Base-by-base conservation (phyloP, 1,140 invertebrate species). In the Sarcophaga peregrina region DNA sequence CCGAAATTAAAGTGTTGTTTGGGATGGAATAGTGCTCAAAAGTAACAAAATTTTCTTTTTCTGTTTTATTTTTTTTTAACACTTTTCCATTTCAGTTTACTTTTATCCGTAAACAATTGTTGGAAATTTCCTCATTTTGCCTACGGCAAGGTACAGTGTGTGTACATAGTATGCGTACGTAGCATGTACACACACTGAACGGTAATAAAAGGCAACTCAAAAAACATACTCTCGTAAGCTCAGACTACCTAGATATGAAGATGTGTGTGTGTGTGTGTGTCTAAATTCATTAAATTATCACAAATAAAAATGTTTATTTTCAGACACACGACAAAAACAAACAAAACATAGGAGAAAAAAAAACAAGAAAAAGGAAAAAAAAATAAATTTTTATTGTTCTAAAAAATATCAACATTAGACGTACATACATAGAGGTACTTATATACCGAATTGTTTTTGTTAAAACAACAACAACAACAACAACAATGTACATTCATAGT, bases 241-340 rank as follows among this genome's bases (percentile, higher is more conserved):
- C 6, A 17, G 9, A n/a, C n/a, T 17, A n/a, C 20, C 7, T 68
- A n/a, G 7, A 68, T 68, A 20, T 9, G 50, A 68, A 3, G 10
- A n/a, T 68, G 62, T 68, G 17, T 1, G 62, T 20, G 3, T 25
- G 62, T 20, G 6, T 20, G 10, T 68, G 10, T 7, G 17, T 68
- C 17, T 68, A 68, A 68, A 17, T 68, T 68, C 62, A 68, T 68
- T 68, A 68, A 68, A 68, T 68, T 68, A 68, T 20, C n/a, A n/a
- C n/a, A 68, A 68, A 68, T 68, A 68, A 17, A 68, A 68, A n/a
- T 37, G 17, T 68, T 68, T 68, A 6, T 20, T 68, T 68, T 17
- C 62, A 68, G 62, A 68, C 62, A 68, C 10, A n/a, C n/a, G 5
- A 68, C 15, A 15, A 7, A 68, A 68, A 58, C n/a, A 58, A 58